phyloP scores from a whole-genome alignment of 1,140 invertebrate genomes.

The Temnothorax curvispinosus region DNA sequence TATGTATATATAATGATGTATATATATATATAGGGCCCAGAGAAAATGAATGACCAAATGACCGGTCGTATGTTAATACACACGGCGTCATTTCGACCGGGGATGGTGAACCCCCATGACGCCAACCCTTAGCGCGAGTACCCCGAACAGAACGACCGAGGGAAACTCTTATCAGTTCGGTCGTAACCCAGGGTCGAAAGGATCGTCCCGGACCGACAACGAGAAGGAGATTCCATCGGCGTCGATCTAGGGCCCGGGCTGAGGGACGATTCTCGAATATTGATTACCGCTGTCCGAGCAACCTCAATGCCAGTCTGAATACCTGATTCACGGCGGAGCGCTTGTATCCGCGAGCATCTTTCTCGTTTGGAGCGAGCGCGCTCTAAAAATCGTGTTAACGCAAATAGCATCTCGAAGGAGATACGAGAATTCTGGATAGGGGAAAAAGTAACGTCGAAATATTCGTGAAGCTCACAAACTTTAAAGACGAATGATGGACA shows the following conservation, averaged over 20 bases:
- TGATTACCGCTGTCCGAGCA: slow-evolving; percentile 71
- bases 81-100: neutral
- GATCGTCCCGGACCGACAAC: slow-evolving; percentile 63
- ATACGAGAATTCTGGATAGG: neutral
- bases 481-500: neutral
- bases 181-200: slow-evolving; percentile 44
- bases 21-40: slow-evolving; percentile 50
- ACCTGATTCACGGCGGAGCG: slow-evolving; percentile 59
- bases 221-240: slow-evolving; percentile 70
- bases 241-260: slow-evolving; percentile 54
- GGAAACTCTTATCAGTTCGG: slow-evolving; percentile 71
- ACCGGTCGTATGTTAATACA: slow-evolving; percentile 52
- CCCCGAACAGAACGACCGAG: slow-evolving; percentile 30
- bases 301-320: slow-evolving; percentile 65
- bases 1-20: slow-evolving; percentile 62
- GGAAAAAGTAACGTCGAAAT: neutral
- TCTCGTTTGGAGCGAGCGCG: slow-evolving; percentile 5
- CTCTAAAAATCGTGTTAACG: slow-evolving; percentile 20
- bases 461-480: neutral
- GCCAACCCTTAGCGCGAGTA: slow-evolving; percentile 20
- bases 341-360: slow-evolving; percentile 51
- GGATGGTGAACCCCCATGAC: neutral
- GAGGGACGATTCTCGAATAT: slow-evolving; percentile 67
- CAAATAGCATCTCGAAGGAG: neutral
- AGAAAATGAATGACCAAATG: slow-evolving; percentile 30